Percentiles rank a stretch among this genome's conserved stretches.
phyloP scores from a whole-genome alignment of 30 jellyfish, hydroid and myxozoan species.

The Mastigias papua region DNA sequence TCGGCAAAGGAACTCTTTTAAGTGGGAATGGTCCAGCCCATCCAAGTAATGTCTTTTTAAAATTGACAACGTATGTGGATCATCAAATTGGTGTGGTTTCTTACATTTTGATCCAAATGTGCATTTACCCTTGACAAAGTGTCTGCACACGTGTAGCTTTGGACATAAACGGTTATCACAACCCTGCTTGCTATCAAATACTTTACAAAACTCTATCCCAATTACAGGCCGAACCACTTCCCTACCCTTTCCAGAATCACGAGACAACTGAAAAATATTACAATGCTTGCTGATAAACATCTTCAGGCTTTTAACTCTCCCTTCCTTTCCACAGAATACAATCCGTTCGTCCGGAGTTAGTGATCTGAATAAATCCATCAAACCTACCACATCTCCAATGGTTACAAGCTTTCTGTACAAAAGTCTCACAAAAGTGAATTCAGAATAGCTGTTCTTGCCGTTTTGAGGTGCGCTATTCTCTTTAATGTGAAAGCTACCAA shows the following conservation, averaged over 20 bases:
- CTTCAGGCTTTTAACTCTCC: slow-evolving; percentile 26
- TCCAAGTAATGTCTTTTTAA: slow-evolving; percentile 69
- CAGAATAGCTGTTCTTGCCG: neutral
- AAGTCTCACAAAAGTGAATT: slow-evolving; percentile 6
- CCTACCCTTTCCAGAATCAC: slow-evolving; percentile 49
- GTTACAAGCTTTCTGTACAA: slow-evolving; percentile 5
- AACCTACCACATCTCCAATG: slow-evolving; percentile 18
- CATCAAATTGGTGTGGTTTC: slow-evolving; percentile 95
- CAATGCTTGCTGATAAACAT: slow-evolving; percentile 44
- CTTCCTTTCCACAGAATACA: neutral
- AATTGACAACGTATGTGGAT: slow-evolving; percentile 63
- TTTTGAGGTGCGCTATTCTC: neutral
- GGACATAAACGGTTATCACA: slow-evolving; percentile 74
- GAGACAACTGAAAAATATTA: slow-evolving; percentile 41
- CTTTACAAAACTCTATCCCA: slow-evolving; percentile 87
- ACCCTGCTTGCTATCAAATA: slow-evolving; percentile 90
- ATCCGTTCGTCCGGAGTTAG: slow-evolving; percentile 1
- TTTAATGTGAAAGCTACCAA: neutral
- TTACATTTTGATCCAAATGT: slow-evolving; percentile 94
- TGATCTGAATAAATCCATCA: slow-evolving; percentile 9
- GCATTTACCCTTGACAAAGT: slow-evolving; percentile 92
- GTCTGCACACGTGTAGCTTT: slow-evolving; percentile 91
- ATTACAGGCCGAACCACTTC: slow-evolving; percentile 69
- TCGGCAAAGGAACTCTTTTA: slow-evolving; percentile 86
- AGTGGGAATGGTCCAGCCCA: slow-evolving; percentile 62